These are phyloP conservation scores for Drosophila nigromelanica DNA, from an alignment of 1,140 invertebrate genomes.

Conservation along the genomic window DNA sequence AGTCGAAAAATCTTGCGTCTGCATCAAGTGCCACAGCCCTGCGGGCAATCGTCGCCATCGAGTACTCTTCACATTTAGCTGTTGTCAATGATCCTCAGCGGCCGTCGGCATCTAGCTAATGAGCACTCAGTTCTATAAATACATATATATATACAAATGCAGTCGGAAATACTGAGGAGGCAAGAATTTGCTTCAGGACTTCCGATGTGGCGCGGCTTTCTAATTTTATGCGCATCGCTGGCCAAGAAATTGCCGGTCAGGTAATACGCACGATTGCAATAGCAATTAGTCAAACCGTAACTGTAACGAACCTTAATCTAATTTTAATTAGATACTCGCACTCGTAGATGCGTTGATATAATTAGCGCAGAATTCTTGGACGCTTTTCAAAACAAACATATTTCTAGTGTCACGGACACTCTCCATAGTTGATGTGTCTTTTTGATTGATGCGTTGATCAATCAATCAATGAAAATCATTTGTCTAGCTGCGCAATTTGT, in stretches of 20 bases:
- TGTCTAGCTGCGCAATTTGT: slow-evolving; percentile 49
- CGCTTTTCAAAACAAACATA: slow-evolving; percentile 61
- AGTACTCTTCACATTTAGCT: slow-evolving; percentile 2
- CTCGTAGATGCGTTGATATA: background rate
- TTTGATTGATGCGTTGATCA: slow-evolving; percentile 38
- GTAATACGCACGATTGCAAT: slow-evolving; percentile 67
- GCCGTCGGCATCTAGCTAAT: background rate
- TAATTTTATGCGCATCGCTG: slow-evolving; percentile 49
- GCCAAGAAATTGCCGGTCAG: slow-evolving; percentile 30
- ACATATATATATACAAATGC: background rate
- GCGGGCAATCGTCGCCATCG: slow-evolving; percentile 10
- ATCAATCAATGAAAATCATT: slow-evolving; percentile 54
- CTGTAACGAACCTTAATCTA: slow-evolving; percentile 52
- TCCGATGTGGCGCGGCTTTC: slow-evolving; percentile 24
- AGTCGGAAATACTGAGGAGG: background rate
- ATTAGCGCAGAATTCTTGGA: background rate
- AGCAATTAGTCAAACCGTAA: slow-evolving; percentile 51
- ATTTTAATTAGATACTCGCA: slow-evolving; percentile 63
- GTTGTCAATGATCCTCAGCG: background rate
- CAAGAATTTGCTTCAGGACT: background rate
- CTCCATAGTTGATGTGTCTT: slow-evolving; percentile 9
- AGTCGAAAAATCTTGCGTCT: background rate
- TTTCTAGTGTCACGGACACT: slow-evolving; percentile 43
- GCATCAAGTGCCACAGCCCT: slow-evolving; percentile 11
- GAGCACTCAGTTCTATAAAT: slow-evolving; percentile 18